Conservation (phyloP, 1,140 invertebrate genomes). For the Scaptomyza hsui region DNA sequence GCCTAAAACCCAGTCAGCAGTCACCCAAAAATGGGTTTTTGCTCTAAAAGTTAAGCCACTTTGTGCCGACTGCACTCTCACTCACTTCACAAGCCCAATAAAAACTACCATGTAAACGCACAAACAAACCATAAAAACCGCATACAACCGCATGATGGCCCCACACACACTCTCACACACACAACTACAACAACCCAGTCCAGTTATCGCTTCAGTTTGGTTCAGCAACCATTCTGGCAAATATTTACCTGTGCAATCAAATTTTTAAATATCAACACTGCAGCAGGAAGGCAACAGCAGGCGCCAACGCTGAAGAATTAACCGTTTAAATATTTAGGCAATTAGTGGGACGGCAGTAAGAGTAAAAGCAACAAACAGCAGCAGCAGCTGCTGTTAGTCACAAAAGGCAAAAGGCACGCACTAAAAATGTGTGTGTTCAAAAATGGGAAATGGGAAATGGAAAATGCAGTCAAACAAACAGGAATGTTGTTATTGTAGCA, state of each 20-base stretch:
- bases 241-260: conserved; percentile 79
- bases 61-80: conserved; percentile 50
- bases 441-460: conserved; percentile 26
- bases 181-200: background rate
- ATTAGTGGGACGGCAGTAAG: conserved; percentile 57
- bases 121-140: conserved; percentile 79
- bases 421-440: conserved; percentile 20
- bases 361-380: conserved; percentile 11
- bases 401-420: conserved; percentile 24
- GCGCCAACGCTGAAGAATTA: conserved; percentile 55
- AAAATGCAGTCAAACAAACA: conserved; percentile 3
- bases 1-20: conserved; percentile 64
- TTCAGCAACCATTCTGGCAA: conserved; percentile 33
- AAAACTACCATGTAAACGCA: conserved; percentile 59
- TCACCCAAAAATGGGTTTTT: conserved; percentile 42
- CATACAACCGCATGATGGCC: conserved; percentile 50
- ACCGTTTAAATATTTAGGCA: conserved; percentile 79
- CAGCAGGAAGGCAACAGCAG: conserved; percentile 3
- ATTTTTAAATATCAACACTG: conserved; percentile 66
- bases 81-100: conserved; percentile 64
- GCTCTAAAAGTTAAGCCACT: conserved; percentile 71
- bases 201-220: background rate
- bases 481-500: background rate
- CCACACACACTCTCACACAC: conserved; percentile 3
- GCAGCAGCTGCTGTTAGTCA: conserved; percentile 8